phyloP scores from a whole-genome alignment of 2,113 vertebrate genomes.

The Catagonus wagneri region DNA sequence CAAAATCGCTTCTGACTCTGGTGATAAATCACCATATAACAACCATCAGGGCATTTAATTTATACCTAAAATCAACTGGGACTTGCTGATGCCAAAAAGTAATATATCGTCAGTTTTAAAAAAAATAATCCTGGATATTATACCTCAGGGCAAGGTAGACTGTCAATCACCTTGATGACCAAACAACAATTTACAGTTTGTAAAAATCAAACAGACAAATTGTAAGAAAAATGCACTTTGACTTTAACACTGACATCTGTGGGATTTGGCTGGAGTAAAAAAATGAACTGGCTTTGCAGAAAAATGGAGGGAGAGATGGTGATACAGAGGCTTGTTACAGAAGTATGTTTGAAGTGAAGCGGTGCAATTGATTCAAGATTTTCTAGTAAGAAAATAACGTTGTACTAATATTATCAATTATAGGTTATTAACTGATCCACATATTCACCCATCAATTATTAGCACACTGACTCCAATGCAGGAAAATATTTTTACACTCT shows the following conservation, averaged over 20 bases:
- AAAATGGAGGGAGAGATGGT: neutral
- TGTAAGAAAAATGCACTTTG: conserved; percentile 78
- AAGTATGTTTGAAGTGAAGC: neutral
- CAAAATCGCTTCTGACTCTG: conserved; percentile 69
- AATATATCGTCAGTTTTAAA: conserved; percentile 80
- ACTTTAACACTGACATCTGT: conserved; percentile 36
- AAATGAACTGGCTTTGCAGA: neutral
- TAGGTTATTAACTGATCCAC: neutral
- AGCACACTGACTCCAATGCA: neutral
- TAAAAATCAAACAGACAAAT: conserved; percentile 78
- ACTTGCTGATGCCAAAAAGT: conserved; percentile 81
- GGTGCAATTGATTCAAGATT: neutral
- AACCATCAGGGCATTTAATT: conserved; percentile 86
- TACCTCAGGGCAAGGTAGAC: conserved; percentile 39
- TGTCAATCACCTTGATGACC: conserved; percentile 79
- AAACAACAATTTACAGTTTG: conserved; percentile 78
- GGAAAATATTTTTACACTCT: neutral
- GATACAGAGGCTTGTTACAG: neutral
- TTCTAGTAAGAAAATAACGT: neutral
- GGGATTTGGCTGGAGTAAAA: conserved; percentile 42
- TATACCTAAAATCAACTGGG: conserved; percentile 84
- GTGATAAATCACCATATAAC: conserved; percentile 86
- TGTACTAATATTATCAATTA: neutral
- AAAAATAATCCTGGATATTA: conserved; percentile 69
- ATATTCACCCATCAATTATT: neutral